Base-by-base conservation (phyloP, 2,113 vertebrate genomes). In the Grantiella picta region DNA sequence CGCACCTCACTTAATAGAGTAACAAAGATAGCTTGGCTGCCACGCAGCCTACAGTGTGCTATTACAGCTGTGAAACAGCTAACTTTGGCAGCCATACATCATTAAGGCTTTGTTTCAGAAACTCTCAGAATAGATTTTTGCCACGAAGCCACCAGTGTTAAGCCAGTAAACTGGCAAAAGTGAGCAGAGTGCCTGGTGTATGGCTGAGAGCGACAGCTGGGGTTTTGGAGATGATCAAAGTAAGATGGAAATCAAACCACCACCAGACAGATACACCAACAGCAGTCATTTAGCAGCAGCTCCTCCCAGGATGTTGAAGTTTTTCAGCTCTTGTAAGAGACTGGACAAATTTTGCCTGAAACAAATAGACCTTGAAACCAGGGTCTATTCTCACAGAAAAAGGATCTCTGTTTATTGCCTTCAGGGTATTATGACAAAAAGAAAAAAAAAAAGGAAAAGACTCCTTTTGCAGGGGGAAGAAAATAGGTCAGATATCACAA, bases 1-100 rank as follows among this genome's bases (percentile, higher is more conserved):
- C 17, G 5, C 94, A 94, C 89, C 94, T 96, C 95, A 88, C 96
- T 92, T 95, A 96, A 97, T 95, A 94, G 94, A 97, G 95, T 92
- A 95, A 96, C 82, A 89, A 96, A 96, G 96, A 95, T 95, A 96
- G 87, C 76, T 85, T 91, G 95, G 94, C 96, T 96, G 96, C 92
- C 95, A 63, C 3, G 8, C 42, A 83, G 78, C 72, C 94, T 82
- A 49, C 63, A 61, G 28, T 44, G 82, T 96, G 96, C 98, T 97
- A 95, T 97, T 98, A 92, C 97, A 98, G 97, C 98, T 98, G 98
- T 82, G 97, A 83, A 95, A 95, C 61, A 93, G 94, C 97, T 98
- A 96, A 97, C 97, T 98, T 97, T 95, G 96, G 97, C 96, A 96
- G 70, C 75, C 82, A 96, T 97, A 96, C 97, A 97, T 98, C 97